These are phyloP conservation scores for Apantesis nais DNA, from an alignment of 2,888 invertebrate species.

Conservation along the genomic window DNA sequence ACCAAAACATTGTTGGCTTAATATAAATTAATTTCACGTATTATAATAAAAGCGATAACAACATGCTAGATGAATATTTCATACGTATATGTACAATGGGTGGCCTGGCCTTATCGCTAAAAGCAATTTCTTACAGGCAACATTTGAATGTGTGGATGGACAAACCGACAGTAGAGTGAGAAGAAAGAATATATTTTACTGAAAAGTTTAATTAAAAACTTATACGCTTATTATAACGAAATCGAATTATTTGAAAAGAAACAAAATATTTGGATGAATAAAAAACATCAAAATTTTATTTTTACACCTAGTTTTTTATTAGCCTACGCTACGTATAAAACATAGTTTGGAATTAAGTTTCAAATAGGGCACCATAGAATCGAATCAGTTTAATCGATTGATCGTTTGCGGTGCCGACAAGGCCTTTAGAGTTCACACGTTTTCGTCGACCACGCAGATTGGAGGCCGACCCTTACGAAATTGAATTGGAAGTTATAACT, in stretches of 20 bases:
- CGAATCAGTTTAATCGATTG: constrained; percentile 45
- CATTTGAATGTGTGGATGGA: no score
- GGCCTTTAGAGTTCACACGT: constrained; percentile 47
- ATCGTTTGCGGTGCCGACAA: constrained; percentile 36
- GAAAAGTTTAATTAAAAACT: not conserved
- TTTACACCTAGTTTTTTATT: not conserved
- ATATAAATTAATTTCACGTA: constrained; percentile 15
- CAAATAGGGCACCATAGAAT: constrained; percentile 38
- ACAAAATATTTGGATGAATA: no score
- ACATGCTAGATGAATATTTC: no score
- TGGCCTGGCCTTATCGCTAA: no score
- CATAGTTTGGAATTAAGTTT: constrained; percentile 4
- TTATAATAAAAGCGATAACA: not conserved
- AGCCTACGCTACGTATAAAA: not conserved
- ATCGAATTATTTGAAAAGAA: not conserved
- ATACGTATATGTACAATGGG: no score
- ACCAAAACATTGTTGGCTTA: constrained; percentile 19
- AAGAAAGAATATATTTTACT: not conserved
- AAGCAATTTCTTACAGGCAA: no score
- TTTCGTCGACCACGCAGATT: constrained; percentile 52
- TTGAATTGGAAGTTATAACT: constrained; percentile 58
- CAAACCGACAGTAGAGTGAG: no score
- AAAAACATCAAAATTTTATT: not conserved
- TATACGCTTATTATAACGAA: not conserved
- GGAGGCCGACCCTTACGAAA: constrained; percentile 52